These are phyloP conservation scores for Sebastes variabilis DNA, from an alignment of 2,797 vertebrate species.

Conservation along the genomic window DNA sequence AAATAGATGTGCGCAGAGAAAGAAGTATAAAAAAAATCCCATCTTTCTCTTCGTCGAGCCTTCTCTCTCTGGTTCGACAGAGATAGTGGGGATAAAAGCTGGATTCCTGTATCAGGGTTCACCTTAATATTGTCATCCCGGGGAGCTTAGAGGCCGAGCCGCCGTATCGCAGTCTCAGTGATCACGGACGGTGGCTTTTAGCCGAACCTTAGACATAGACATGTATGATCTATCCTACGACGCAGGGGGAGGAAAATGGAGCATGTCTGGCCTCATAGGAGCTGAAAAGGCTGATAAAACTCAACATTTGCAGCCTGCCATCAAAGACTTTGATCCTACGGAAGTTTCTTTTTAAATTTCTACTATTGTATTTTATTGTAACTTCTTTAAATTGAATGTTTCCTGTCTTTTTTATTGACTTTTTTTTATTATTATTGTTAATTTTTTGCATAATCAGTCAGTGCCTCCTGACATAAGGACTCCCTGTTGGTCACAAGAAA, in stretches of 20 bases:
- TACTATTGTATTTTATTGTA: neutral
- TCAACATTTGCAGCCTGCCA: neutral
- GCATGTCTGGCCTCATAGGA: neutral
- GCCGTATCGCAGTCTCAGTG: slow-evolving; percentile 26
- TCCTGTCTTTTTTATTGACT: too few relatives aligned
- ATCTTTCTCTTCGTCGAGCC: slow-evolving; percentile 43
- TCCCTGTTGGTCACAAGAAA: neutral
- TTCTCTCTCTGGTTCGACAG: slow-evolving; percentile 52
- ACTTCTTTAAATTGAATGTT: neutral
- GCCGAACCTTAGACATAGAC: slow-evolving; percentile 36
- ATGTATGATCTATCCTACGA: slow-evolving; percentile 17
- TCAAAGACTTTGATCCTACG: neutral
- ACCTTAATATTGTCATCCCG: slow-evolving; percentile 57
- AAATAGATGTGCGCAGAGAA: slow-evolving; percentile 55
- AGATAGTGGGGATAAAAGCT: slow-evolving; percentile 64
- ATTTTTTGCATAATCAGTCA: neutral
- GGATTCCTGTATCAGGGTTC: slow-evolving; percentile 61
- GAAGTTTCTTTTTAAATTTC: neutral
- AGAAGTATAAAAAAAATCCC: slow-evolving; percentile 36
- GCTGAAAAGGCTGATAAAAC: slow-evolving; percentile 16
- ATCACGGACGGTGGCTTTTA: slow-evolving; percentile 42
- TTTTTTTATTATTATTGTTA: neutral
- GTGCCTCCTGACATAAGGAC: neutral
- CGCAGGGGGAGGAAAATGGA: neutral
- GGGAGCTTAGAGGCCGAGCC: slow-evolving; percentile 54